Evolutionary conservation across 92 coral and sea anemone genomes (phyloP).

Genomic region (Bergia puertoricense): DNA sequence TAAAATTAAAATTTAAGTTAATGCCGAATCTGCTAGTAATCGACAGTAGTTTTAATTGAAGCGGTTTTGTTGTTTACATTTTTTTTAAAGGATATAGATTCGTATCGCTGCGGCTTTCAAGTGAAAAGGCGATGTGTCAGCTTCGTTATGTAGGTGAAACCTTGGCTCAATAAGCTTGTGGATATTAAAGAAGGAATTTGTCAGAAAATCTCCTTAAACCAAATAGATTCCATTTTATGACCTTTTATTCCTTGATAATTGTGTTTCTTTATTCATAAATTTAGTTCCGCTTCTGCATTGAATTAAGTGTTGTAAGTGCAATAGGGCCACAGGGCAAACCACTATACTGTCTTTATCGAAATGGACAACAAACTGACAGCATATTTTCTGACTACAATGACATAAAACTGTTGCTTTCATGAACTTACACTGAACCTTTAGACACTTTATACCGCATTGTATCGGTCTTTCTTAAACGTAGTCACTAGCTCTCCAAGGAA

Average conservation of each 20-base stretch:
- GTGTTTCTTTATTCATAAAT: background rate
- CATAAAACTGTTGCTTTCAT: background rate
- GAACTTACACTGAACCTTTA: background rate
- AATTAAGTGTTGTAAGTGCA: background rate
- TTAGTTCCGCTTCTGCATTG: background rate
- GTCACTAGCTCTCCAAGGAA: background rate
- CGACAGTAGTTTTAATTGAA: constrained; percentile 39
- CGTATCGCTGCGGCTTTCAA: background rate
- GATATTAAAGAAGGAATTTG: background rate
- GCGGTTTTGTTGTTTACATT: constrained; percentile 15
- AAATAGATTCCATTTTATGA: background rate
- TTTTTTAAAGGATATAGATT: background rate
- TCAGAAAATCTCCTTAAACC: background rate
- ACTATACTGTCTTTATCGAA: background rate
- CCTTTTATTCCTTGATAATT: background rate
- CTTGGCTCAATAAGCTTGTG: background rate
- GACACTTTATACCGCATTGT: background rate
- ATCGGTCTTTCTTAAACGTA: background rate
- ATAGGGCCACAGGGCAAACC: background rate
- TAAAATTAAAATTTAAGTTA: constrained; percentile 23
- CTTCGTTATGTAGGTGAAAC: background rate
- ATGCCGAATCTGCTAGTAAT: background rate
- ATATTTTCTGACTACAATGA: too few relatives aligned
- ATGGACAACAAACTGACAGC: background rate
- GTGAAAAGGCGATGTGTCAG: background rate